A percentile compares a stretch with the other conserved stretches of the same genome.
phyloP scores from a whole-genome alignment of 2,797 vertebrate genomes.

The Astyanax mexicanus region DNA sequence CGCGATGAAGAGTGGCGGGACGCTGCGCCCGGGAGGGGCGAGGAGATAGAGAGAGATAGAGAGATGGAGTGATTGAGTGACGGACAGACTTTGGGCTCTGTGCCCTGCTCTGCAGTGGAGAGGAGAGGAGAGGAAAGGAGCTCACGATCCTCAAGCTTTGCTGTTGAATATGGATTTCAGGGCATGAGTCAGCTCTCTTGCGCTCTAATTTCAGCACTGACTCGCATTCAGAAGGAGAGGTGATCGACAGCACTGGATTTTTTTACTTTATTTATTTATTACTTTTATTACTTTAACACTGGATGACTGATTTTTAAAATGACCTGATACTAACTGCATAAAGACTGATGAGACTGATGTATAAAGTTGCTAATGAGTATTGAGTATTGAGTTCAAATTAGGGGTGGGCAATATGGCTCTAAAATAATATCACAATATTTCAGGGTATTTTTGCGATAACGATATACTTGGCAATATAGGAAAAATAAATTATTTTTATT shows the following conservation, averaged over 20 bases:
- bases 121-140: neutral
- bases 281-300: conserved; percentile 4
- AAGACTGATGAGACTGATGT: neutral
- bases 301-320: neutral
- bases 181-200: conserved; percentile 13
- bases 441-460: too few relatives aligned
- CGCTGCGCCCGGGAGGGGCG: neutral
- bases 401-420: too few relatives aligned
- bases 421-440: too few relatives aligned
- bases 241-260: neutral
- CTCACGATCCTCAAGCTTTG: neutral
- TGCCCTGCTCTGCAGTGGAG: conserved; percentile 4
- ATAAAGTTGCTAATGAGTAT: conserved; percentile 1
- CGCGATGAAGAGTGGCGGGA: neutral
- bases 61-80: conserved; percentile 1
- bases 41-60: too few relatives aligned
- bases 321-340: neutral
- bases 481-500: too few relatives aligned
- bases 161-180: conserved; percentile 14
- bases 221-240: neutral
- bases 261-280: too few relatives aligned
- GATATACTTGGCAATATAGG: too few relatives aligned
- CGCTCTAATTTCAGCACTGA: conserved; percentile 2
- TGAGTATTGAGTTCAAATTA: too few relatives aligned
- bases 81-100: neutral